Percentiles rank a stretch among this genome's conserved stretches.
Evolutionary conservation across 2,888 invertebrate species (phyloP).

Genomic region (Dioctria rufipes): DNA sequence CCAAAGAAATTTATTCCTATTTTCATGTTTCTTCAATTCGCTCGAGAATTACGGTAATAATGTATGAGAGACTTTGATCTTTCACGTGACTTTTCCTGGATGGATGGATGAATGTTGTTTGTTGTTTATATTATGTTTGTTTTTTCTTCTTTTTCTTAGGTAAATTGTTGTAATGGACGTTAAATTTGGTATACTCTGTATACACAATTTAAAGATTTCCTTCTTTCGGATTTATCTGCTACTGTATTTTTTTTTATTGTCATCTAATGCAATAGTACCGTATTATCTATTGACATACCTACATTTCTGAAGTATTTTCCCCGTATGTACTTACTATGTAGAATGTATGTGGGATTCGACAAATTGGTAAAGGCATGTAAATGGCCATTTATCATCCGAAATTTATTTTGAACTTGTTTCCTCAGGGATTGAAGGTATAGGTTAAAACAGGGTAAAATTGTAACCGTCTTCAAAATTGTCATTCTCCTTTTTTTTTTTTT

Average conservation of each 20-base stretch:
- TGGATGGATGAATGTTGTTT: background rate
- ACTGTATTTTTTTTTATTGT: background rate
- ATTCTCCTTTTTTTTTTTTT: background rate
- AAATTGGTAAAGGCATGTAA: background rate
- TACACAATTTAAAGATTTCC: no score
- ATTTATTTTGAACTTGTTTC: background rate
- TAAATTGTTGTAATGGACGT: background rate
- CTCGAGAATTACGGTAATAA: conserved; percentile 41
- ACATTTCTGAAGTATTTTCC: background rate
- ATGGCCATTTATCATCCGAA: background rate
- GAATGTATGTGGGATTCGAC: background rate
- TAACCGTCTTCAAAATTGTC: background rate
- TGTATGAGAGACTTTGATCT: conserved; percentile 36
- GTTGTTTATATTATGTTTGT: no score
- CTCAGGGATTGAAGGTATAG: background rate
- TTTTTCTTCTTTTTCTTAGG: background rate
- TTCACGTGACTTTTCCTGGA: conserved; percentile 21
- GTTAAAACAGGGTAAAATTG: background rate
- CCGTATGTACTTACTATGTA: background rate
- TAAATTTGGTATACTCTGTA: background rate
- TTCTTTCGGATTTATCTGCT: no score
- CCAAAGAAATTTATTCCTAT: conserved; percentile 51
- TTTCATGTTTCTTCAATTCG: conserved; percentile 44
- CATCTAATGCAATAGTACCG: no score
- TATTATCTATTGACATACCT: background rate